Evolutionary conservation across 2,113 vertebrate genomes (phyloP).

Genomic region (Ancistrus triradiatus): DNA sequence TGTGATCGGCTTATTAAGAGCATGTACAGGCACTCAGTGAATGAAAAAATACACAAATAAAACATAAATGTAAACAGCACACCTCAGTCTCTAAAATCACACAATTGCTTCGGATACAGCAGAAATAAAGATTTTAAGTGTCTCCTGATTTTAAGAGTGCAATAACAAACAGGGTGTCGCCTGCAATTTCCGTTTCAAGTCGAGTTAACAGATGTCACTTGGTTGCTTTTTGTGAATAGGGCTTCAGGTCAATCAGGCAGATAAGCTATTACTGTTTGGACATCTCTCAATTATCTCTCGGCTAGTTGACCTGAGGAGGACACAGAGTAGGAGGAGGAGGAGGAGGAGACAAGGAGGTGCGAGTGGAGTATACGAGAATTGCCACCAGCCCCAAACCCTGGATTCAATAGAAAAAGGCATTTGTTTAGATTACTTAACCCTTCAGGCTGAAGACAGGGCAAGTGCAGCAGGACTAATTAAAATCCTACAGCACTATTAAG

Average conservation of each 20-base stretch:
- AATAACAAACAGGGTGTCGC: conserved; percentile 33
- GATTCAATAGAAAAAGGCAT: conserved; percentile 33
- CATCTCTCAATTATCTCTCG: conserved; percentile 50
- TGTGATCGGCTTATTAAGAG: too few relatives aligned
- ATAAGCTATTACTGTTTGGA: conserved; percentile 50
- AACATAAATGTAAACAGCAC: too few relatives aligned
- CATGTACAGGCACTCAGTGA: too few relatives aligned
- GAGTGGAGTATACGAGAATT: neutral
- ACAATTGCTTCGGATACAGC: too few relatives aligned
- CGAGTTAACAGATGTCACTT: conserved; percentile 54
- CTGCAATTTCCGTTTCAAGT: conserved; percentile 47
- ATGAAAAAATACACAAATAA: too few relatives aligned
- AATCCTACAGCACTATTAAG: conserved; percentile 16
- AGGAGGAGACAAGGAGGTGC: conserved; percentile 18
- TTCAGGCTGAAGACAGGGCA: conserved; percentile 29
- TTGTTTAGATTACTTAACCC: conserved; percentile 53
- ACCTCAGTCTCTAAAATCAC: too few relatives aligned
- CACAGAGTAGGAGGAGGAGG: conserved; percentile 18
- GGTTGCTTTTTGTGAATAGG: conserved; percentile 37
- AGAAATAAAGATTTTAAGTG: too few relatives aligned
- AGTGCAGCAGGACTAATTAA: conserved; percentile 47
- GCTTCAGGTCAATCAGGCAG: conserved; percentile 44
- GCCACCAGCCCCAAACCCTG: conserved; percentile 26
- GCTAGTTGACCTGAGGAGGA: conserved; percentile 46
- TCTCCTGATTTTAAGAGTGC: conserved; percentile 25